Percentiles rank a stretch among this genome's conserved stretches.
Evolutionary conservation across 2,113 vertebrate genomes (phyloP).

Genomic region (Empidonax traillii): DNA sequence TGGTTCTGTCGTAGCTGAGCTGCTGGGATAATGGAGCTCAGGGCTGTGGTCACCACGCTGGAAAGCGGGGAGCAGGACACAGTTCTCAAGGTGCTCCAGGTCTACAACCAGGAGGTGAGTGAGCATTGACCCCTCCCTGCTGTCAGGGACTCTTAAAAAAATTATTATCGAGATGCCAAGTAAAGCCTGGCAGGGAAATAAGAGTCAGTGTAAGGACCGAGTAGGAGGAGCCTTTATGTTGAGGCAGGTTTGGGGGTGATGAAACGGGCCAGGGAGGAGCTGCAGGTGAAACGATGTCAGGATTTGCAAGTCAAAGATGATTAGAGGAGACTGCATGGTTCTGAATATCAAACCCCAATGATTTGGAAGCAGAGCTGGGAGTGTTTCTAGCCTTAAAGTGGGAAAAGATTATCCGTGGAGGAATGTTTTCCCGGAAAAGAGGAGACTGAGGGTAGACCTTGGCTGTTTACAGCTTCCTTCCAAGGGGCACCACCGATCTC

Average conservation of each 20-base stretch:
- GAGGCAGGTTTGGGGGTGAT: background rate
- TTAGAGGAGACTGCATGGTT: background rate
- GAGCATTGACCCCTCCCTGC: background rate
- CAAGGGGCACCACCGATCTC: background rate
- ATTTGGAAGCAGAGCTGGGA: background rate
- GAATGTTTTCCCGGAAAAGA: background rate
- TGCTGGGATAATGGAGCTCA: slow-evolving; percentile 81
- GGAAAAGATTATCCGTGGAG: background rate
- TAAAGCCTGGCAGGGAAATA: background rate
- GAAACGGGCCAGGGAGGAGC: background rate
- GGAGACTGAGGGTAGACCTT: background rate
- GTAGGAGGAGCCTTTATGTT: background rate
- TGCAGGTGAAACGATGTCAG: background rate
- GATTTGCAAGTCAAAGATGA: slow-evolving; percentile 7
- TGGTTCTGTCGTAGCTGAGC: background rate
- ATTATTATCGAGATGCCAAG: background rate
- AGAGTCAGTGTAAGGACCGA: background rate
- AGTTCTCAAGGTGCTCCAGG: slow-evolving; percentile 77
- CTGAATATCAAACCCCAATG: background rate
- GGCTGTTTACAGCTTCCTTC: background rate
- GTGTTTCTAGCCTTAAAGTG: background rate
- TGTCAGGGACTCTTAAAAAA: background rate
- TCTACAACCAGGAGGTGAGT: slow-evolving; percentile 82
- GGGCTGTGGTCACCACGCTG: slow-evolving; percentile 78
- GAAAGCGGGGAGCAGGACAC: slow-evolving; percentile 82